Evolutionary conservation across 2,113 vertebrate genomes (phyloP).

Genomic region (Anser cygnoides): DNA sequence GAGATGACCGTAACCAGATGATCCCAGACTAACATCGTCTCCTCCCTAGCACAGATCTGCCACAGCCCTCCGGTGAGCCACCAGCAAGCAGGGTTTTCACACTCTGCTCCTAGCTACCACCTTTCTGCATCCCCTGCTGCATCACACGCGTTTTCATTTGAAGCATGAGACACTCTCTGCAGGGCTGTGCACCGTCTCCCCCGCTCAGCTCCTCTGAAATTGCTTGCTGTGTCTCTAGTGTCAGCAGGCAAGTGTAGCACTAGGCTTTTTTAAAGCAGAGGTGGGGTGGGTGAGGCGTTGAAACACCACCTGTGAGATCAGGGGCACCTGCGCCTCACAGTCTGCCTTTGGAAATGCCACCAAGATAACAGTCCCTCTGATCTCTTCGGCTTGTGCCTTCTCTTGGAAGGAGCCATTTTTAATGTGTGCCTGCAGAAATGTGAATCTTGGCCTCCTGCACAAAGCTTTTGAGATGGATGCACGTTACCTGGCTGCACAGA

Average conservation of each 20-base stretch:
- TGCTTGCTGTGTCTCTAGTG: neutral
- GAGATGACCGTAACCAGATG: neutral
- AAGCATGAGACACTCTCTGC: neutral
- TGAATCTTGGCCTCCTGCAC: neutral
- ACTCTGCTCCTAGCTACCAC: neutral
- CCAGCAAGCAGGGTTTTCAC: neutral
- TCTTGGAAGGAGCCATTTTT: neutral
- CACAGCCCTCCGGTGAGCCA: neutral
- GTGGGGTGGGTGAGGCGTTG: neutral
- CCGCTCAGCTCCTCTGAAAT: neutral
- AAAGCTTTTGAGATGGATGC: neutral
- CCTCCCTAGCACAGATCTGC: neutral
- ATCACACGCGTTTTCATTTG: neutral
- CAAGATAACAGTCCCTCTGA: conserved; percentile 38
- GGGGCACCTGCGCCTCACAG: neutral
- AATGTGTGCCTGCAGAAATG: neutral
- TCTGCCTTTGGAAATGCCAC: conserved; percentile 42
- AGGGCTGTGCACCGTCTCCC: neutral
- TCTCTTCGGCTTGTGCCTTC: neutral
- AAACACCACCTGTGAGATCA: neutral
- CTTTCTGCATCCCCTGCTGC: neutral
- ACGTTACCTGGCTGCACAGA: neutral
- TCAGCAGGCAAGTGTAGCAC: neutral
- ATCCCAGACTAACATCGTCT: neutral
- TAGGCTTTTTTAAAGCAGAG: conserved; percentile 5